Evolutionary conservation across 2,797 vertebrate genomes (phyloP).

Genomic region (Microctenopoma steveboyesi): DNA sequence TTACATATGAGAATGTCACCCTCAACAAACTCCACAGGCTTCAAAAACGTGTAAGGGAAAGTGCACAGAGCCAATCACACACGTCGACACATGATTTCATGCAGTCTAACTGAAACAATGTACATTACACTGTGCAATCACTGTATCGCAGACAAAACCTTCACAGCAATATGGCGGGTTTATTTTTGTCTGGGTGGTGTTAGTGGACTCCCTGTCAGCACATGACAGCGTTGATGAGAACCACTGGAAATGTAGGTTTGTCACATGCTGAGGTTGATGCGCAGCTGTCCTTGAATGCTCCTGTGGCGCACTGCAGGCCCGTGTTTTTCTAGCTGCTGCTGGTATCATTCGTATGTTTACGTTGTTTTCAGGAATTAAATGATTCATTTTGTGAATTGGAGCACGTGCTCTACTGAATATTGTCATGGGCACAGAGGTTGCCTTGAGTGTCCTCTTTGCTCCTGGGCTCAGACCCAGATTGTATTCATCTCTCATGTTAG

Average conservation of each 20-base stretch:
- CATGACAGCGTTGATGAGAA: not conserved
- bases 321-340: not conserved
- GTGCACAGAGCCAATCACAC: no score
- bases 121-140: not conserved
- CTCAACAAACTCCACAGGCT: no score
- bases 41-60: no score
- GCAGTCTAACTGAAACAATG: no score
- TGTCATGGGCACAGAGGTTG: not conserved
- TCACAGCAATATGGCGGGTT: not conserved
- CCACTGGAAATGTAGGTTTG: no score
- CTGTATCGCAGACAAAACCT: no score
- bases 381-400: not conserved
- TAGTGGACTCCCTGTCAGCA: not conserved
- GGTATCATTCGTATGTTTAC: no score
- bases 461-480: constrained; percentile 15
- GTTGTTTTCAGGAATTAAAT: no score
- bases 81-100: no score
- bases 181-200: not conserved
- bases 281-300: not conserved
- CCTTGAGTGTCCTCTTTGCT: not conserved
- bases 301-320: not conserved
- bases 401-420: constrained; percentile 5
- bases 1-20: no score
- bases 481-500: constrained; percentile 26
- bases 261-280: no score